phyloP scores from a whole-genome alignment of 1,140 invertebrate species.

The Hylyphantes graminicola region DNA sequence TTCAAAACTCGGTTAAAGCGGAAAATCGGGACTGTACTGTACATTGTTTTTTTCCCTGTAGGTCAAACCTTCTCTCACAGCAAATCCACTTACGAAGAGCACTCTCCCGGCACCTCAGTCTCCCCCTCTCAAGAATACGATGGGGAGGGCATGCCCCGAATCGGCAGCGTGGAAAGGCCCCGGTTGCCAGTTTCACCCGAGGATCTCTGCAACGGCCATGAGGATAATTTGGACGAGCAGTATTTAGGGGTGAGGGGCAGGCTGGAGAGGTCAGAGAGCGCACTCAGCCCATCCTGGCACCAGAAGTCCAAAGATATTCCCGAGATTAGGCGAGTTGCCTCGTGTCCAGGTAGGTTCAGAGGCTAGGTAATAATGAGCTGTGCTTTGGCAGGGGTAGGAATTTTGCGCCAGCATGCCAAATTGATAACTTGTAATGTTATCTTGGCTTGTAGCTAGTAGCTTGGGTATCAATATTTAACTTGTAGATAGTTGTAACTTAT shows the following conservation, averaged over 20 bases:
- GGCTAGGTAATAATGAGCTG: too few species aligned
- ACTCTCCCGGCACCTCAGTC: constrained; percentile 43
- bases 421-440: too few species aligned
- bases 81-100: constrained; percentile 34
- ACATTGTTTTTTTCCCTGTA: neutral
- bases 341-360: constrained; percentile 68
- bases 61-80: constrained; percentile 35
- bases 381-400: too few species aligned
- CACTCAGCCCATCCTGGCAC: constrained; percentile 46
- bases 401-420: too few species aligned
- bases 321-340: constrained; percentile 68
- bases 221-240: constrained; percentile 41
- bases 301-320: constrained; percentile 47
- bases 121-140: constrained; percentile 40
- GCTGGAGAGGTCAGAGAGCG: constrained; percentile 62
- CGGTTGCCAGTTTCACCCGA: constrained; percentile 47
- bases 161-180: constrained; percentile 53
- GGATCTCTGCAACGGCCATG: constrained; percentile 61
- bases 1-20: too few species aligned
- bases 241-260: constrained; percentile 23
- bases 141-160: constrained; percentile 46
- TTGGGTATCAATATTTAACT: too few species aligned
- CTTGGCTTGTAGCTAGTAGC: too few species aligned
- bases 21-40: too few species aligned
- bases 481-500: too few species aligned